Evolutionary conservation across 2,797 vertebrate genomes (phyloP).

Genomic region (Myotis planiceps): DNA sequence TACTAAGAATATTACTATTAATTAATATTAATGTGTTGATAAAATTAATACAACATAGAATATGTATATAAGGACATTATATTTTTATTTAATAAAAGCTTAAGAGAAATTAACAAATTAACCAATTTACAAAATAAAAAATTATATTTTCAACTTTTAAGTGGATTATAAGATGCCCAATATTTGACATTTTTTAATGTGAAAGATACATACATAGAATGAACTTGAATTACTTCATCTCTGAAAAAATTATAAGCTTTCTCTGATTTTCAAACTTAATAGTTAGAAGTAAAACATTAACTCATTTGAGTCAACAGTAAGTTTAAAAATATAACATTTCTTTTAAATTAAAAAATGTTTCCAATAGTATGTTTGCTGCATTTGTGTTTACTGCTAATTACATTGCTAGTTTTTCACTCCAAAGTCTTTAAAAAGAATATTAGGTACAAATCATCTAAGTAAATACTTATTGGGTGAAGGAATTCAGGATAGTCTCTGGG

Average conservation of each 20-base stretch:
- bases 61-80: neutral
- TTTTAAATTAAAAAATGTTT: conserved; percentile 47
- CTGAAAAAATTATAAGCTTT: conserved; percentile 34
- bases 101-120: conserved; percentile 24
- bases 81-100: conserved; percentile 22
- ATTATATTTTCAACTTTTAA: neutral
- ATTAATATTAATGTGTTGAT: neutral
- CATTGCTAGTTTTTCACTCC: neutral
- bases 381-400: conserved; percentile 10
- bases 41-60: conserved; percentile 7
- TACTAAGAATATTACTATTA: neutral
- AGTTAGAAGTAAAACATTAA: conserved; percentile 26
- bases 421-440: conserved; percentile 30
- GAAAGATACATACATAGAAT: neutral
- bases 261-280: conserved; percentile 29
- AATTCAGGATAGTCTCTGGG: neutral
- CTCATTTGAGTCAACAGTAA: neutral
- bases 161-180: neutral
- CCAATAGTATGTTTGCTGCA: neutral
- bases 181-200: conserved; percentile 35
- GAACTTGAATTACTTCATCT: conserved; percentile 24
- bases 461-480: conserved; percentile 12
- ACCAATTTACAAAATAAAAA: conserved; percentile 11
- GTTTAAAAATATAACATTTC: conserved; percentile 1
- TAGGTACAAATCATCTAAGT: neutral